These are phyloP conservation scores for Tachyglossus aculeatus DNA, from an alignment of 2,797 vertebrate species.

Conservation along the genomic window DNA sequence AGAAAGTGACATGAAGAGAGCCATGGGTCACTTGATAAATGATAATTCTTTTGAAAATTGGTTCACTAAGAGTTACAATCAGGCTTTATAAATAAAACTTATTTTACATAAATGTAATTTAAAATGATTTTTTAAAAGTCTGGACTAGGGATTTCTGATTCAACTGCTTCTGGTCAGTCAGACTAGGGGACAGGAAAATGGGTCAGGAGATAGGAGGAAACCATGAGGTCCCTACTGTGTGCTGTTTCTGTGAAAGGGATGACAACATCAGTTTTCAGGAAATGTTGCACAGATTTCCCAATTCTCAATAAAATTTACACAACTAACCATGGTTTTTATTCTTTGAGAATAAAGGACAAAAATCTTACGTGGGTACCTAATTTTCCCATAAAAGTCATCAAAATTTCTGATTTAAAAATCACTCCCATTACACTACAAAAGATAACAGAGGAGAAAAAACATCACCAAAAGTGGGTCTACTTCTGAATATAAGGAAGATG, in stretches of 20 bases:
- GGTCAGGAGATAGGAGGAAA: too few relatives aligned
- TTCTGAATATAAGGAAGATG: conserved; percentile 54
- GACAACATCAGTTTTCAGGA: conserved; percentile 10
- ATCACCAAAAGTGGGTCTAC: conserved; percentile 23
- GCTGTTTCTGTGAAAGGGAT: background rate
- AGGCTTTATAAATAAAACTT: too few relatives aligned
- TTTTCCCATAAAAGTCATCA: conserved; percentile 7
- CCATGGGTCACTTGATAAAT: too few relatives aligned
- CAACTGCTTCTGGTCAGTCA: too few relatives aligned
- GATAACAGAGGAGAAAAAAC: conserved; percentile 7
- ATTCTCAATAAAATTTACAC: conserved; percentile 14
- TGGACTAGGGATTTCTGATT: too few relatives aligned
- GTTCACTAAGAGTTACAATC: too few relatives aligned
- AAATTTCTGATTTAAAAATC: conserved; percentile 31
- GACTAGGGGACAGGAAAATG: too few relatives aligned
- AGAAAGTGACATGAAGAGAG: too few relatives aligned
- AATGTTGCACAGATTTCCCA: conserved; percentile 3
- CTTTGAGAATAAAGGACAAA: conserved; percentile 21
- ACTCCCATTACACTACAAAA: conserved; percentile 10
- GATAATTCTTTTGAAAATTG: too few relatives aligned
- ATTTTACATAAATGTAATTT: too few relatives aligned
- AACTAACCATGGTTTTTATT: conserved; percentile 9
- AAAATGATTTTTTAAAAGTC: too few relatives aligned
- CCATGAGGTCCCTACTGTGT: background rate
- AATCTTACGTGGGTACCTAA: background rate